Base-by-base conservation (phyloP, 2,113 vertebrate species). In the Sylvilagus bachmani region DNA sequence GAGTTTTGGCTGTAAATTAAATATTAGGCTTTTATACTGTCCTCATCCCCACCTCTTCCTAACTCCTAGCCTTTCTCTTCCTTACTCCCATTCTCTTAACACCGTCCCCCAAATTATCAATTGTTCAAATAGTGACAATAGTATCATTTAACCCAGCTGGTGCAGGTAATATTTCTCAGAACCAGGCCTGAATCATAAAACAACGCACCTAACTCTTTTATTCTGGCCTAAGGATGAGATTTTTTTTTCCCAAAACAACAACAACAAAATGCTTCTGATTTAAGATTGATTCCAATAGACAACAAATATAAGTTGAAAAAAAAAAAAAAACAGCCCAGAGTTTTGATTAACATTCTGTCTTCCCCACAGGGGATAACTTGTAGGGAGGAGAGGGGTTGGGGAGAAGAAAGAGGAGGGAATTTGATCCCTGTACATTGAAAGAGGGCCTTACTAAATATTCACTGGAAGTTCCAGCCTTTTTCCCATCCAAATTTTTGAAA, bases 1-100 rank as follows among this genome's bases (percentile, higher is more conserved):
- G 89, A 97, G 53, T 98, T 98, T 98, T 97, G 96, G 97, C 93
- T 98, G 86, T 96, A 94, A 94, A 92, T 95, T 95, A 92, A 97
- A 97, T 96, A 96, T 64, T 82, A 97, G 93, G 97, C 85, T 86
- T 66, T 93, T 92, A 95, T 90, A 97, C n/a, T 81, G 10, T 22
- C 95, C 70, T 38, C 58, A 87, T 97, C 75, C 95, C 95, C 38
- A 93, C 74, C 91, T 94, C 94, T 84, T 96, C 95, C 93, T 84
- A 93, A 94, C 58, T 96, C 95, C 93, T 84, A 93, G 93, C 58
- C 88, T 88, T 87, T 98, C 82, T 97, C 96, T 86, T 94, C 29
- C 61, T 93, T 74, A 75, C 9, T 95, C 31, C 10, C 13, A 84
- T 44, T 55, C 29, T 87, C 67, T 93, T 67, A 79, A 87, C 77